Evolutionary conservation across 2,888 invertebrate species (phyloP).

Genomic region (Crematogaster levior): DNA sequence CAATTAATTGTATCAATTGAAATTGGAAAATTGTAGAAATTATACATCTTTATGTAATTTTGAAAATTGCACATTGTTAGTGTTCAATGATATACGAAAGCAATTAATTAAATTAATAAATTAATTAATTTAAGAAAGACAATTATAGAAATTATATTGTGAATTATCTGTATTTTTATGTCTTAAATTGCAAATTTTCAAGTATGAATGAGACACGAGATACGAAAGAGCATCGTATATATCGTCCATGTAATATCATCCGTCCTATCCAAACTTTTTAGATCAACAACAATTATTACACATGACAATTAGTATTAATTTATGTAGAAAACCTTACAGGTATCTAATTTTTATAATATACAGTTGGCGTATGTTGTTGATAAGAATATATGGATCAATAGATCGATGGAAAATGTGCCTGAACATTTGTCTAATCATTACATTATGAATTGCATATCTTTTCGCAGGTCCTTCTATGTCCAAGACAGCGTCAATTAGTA

Average conservation of each 20-base stretch:
- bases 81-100: background rate
- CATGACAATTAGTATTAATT: constrained; percentile 26
- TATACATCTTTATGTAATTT: background rate
- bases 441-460: background rate
- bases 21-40: background rate
- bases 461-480: constrained; percentile 53
- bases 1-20: background rate
- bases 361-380: background rate
- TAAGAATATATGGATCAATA: background rate
- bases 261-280: constrained; percentile 13
- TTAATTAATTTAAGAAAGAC: constrained; percentile 6
- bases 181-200: constrained; percentile 1
- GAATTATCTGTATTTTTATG: background rate
- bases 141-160: background rate
- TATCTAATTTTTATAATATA: constrained; percentile 22
- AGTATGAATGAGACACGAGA: constrained; percentile 6
- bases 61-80: background rate
- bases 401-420: constrained; percentile 33
- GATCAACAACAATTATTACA: background rate
- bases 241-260: constrained; percentile 29
- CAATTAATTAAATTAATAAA: background rate
- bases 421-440: constrained; percentile 20
- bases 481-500: constrained; percentile 45
- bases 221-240: background rate
- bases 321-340: background rate